Evolutionary conservation across 2,113 vertebrate genomes (phyloP).

Genomic region (Erinaceus europaeus): DNA sequence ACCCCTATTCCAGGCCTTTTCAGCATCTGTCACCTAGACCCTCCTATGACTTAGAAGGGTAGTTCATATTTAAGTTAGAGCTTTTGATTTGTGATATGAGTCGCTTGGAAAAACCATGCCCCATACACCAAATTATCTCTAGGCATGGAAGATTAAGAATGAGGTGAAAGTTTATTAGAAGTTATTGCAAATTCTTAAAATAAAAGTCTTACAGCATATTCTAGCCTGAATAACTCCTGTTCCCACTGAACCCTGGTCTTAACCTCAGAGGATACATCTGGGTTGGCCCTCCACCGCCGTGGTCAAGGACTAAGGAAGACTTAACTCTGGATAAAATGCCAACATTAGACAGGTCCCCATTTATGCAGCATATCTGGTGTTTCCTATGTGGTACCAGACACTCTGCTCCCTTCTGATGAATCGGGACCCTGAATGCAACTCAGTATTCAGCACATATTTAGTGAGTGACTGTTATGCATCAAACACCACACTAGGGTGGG

Average conservation of each 20-base stretch:
- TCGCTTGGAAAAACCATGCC: slow-evolving; percentile 50
- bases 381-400: background rate
- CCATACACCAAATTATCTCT: slow-evolving; percentile 49
- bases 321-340: background rate
- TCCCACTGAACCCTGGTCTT: background rate
- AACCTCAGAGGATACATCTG: background rate
- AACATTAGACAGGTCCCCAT: background rate
- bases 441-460: background rate
- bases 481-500: background rate
- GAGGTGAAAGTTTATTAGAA: slow-evolving; percentile 28
- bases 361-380: background rate
- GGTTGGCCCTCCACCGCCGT: background rate
- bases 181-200: slow-evolving; percentile 38
- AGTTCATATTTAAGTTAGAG: background rate
- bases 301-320: background rate
- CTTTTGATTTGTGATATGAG: slow-evolving; percentile 46
- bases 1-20: background rate
- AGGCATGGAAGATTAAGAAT: slow-evolving; percentile 23
- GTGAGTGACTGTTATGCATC: background rate
- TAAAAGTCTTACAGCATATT: background rate
- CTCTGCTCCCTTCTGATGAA: background rate
- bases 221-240: background rate
- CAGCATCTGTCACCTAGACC: background rate
- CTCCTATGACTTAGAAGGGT: background rate
- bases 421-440: background rate